phyloP scores from a whole-genome alignment of 2,113 vertebrate genomes.

The Prochilodus magdalenae region DNA sequence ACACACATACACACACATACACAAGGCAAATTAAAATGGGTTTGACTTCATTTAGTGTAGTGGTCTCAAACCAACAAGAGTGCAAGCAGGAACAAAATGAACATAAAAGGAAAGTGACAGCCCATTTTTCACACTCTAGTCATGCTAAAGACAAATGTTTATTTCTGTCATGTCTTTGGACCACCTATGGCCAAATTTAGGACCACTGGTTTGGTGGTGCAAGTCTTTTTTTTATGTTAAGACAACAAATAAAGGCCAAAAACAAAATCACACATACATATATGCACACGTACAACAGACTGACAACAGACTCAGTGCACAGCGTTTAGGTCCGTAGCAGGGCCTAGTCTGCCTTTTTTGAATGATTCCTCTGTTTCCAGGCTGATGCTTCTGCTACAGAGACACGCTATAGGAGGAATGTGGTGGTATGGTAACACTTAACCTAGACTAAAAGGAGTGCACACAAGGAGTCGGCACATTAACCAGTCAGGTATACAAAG shows the following conservation, averaged over 20 bases:
- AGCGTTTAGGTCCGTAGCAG: conserved; percentile 60
- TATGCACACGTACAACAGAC: conserved; percentile 57
- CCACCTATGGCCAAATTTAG: conserved; percentile 62
- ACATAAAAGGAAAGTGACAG: not conserved
- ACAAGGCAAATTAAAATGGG: conserved; percentile 63
- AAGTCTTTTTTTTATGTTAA: conserved; percentile 62
- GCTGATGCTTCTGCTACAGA: conserved; percentile 34
- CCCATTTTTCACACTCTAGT: not conserved
- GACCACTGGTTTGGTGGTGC: conserved; percentile 72
- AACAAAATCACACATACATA: not conserved
- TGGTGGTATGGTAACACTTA: conserved; percentile 18
- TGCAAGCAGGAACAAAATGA: not conserved
- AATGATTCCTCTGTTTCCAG: conserved; percentile 41
- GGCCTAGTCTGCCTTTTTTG: conserved; percentile 11
- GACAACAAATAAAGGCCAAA: conserved; percentile 62
- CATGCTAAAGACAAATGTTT: not conserved
- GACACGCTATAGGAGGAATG: conserved; percentile 15
- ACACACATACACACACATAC: conserved; percentile 56
- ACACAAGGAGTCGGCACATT: conserved; percentile 66
- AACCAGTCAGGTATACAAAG: conserved; percentile 53
- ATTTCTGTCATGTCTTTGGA: conserved; percentile 18
- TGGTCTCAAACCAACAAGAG: conserved; percentile 67
- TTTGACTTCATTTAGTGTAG: conserved; percentile 65
- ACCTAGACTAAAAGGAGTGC: conserved; percentile 59
- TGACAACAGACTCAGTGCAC: conserved; percentile 60